A percentile compares a stretch with the other conserved stretches of the same genome.
These are phyloP conservation scores for Cygnus olor DNA, from an alignment of 2,797 vertebrate genomes.

Conservation along the genomic window DNA sequence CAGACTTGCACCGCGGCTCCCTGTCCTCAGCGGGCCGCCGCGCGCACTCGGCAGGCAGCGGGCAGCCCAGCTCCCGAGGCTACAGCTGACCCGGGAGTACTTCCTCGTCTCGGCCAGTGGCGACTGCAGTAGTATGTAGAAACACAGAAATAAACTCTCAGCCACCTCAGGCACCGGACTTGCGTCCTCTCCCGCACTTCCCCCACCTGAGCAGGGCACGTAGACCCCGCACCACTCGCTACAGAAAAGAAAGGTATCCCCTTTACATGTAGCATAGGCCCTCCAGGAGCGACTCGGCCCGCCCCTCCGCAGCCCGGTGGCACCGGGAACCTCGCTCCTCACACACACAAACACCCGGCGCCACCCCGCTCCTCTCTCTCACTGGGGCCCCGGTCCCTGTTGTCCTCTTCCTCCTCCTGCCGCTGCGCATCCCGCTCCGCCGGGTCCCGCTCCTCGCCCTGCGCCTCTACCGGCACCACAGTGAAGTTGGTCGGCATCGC, in stretches of 20 bases:
- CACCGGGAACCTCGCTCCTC: not conserved
- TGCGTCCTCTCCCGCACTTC: not conserved
- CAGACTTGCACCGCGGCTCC: not conserved
- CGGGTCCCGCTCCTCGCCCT: slow-evolving; percentile 21
- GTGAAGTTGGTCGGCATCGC: slow-evolving; percentile 93
- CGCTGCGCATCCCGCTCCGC: not conserved
- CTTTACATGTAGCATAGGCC: accelerated
- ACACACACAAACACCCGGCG: not conserved
- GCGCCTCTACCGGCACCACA: slow-evolving; percentile 89
- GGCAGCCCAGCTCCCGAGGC: not conserved
- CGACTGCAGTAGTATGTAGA: not conserved
- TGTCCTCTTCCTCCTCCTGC: not conserved
- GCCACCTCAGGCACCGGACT: not conserved
- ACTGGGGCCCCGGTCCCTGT: not conserved
- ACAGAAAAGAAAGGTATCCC: no score
- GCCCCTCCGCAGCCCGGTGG: not conserved
- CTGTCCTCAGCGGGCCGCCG: not conserved
- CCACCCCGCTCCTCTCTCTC: not conserved
- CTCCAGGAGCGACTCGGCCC: not conserved
- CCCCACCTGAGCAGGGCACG: not conserved
- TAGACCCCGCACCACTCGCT: not conserved
- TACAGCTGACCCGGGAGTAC: not conserved
- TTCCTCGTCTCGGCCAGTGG: slow-evolving; percentile 18
- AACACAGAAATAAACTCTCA: not conserved
- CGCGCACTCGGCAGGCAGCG: not conserved